Evolutionary conservation across 35 echinoderm and acorn worm species (phyloP).

Genomic region (Amphiura filiformis): DNA sequence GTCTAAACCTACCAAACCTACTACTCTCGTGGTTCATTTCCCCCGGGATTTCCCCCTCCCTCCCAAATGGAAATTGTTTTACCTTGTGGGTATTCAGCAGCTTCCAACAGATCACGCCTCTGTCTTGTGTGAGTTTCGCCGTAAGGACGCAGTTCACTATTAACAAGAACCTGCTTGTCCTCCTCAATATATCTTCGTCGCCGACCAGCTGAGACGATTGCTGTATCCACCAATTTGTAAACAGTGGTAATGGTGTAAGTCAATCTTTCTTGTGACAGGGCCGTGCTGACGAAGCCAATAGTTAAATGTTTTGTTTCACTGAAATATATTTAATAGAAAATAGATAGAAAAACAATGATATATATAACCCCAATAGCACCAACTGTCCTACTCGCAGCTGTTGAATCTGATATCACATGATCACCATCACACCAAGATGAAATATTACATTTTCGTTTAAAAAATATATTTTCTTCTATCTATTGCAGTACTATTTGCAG

Average conservation of each 20-base stretch:
- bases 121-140: neutral
- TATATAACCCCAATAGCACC: neutral
- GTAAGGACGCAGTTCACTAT: neutral
- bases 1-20: no score
- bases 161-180: neutral
- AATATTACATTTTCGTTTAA: no score
- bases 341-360: neutral
- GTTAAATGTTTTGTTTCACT: constrained; percentile 11
- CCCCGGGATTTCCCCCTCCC: no score
- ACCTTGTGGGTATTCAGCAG: constrained; percentile 19
- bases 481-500: no score
- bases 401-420: neutral
- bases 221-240: constrained; percentile 27
- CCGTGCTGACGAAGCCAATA: constrained; percentile 75
- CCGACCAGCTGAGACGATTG: neutral
- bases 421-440: neutral
- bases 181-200: neutral
- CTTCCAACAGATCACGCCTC: constrained; percentile 15
- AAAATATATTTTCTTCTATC: no score
- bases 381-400: neutral
- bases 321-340: neutral
- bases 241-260: constrained; percentile 83
- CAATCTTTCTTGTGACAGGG: constrained; percentile 59
- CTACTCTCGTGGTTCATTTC: no score
- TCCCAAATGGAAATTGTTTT: no score